phyloP scores from a whole-genome alignment of 1,140 invertebrate genomes.

The Globodera rostochiensis region DNA sequence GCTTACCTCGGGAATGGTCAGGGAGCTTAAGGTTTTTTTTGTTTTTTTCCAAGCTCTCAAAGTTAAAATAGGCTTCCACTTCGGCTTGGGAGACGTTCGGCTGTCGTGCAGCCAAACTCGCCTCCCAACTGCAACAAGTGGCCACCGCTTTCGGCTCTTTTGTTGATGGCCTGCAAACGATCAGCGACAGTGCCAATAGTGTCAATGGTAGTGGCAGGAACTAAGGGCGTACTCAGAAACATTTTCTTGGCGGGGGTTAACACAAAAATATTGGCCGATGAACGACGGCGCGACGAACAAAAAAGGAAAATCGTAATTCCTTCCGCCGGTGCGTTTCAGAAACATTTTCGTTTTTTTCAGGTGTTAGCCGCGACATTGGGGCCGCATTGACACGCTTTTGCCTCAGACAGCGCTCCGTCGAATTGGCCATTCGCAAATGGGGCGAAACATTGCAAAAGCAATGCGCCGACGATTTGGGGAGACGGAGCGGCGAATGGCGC shows the following conservation, averaged over 20 bases:
- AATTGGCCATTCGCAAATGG: conserved; percentile 31
- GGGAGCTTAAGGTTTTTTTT: background rate
- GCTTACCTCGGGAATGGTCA: background rate
- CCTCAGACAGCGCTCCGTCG: conserved; percentile 41
- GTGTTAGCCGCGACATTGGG: conserved; percentile 48
- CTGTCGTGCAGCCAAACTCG: conserved; percentile 38
- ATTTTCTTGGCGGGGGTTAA: background rate
- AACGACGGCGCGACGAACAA: too few species aligned
- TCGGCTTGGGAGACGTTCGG: conserved; percentile 39
- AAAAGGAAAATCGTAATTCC: background rate
- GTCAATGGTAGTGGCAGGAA: conserved; percentile 36
- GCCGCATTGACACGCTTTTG: conserved; percentile 50
- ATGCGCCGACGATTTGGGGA: conserved; percentile 42
- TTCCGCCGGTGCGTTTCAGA: background rate
- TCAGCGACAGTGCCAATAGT: conserved; percentile 48
- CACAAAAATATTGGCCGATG: background rate
- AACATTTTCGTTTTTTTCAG: conserved; percentile 9
- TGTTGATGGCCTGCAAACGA: conserved; percentile 41
- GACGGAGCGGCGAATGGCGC: conserved; percentile 44
- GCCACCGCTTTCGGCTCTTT: conserved; percentile 34
- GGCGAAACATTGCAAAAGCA: conserved; percentile 19
- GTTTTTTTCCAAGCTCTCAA: background rate
- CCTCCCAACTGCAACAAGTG: conserved; percentile 37
- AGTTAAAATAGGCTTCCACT: conserved; percentile 28
- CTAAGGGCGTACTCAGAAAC: background rate